Evolutionary conservation across 2,888 invertebrate genomes (phyloP), one percentile per base, ranked within the genome.

Genomic region (Eupithecia inturbata): DNA sequence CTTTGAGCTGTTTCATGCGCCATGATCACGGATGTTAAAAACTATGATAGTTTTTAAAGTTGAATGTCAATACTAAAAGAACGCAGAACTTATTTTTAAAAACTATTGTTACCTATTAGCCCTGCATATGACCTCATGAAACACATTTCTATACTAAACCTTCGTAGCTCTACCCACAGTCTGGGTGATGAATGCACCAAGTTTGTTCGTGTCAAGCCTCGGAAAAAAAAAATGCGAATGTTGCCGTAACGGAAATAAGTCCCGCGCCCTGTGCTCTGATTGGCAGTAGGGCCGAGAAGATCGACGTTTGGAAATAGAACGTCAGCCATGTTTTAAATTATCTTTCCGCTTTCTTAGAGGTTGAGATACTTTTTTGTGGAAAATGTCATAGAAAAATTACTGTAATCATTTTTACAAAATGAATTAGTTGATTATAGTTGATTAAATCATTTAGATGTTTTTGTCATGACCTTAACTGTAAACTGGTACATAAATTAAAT

Each of bases 161-260:
- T 73, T 82, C 76, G 39, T 82, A 87, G 72, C 80, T 88, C 87
- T 86, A 79, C 78, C 71, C 76, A 73, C 74, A 77, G 80, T 79
- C 83, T 78, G 79, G 77, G 90, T 93, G 93, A 93, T 92, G 91
- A 88, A 93, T 93, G 91, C 89, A 86, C 86, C 88, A 86, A 91
- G 91, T 92, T 92, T 89, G 91, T 93, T 87, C 87, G 83, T 86
- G 92, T 92, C 92, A 88, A 85, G 88, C 83, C 85, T 82, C 84
- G 79, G 79, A 82, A 88, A 91, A 91, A 91, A 89, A 88, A 88
- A 85, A 86, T 86, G 85, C 83, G 81, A 82, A 79, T 83, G 81
- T 82, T 82, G 82, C 83, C 86, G 86, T 82, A 84, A 85, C 88
- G 89, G 91, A 90, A 91, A 89, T 91, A 89, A 87, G 87, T 84